These are phyloP conservation scores for Drosophila nigritarsus DNA, from an alignment of 2,888 invertebrate species.

Conservation along the genomic window DNA sequence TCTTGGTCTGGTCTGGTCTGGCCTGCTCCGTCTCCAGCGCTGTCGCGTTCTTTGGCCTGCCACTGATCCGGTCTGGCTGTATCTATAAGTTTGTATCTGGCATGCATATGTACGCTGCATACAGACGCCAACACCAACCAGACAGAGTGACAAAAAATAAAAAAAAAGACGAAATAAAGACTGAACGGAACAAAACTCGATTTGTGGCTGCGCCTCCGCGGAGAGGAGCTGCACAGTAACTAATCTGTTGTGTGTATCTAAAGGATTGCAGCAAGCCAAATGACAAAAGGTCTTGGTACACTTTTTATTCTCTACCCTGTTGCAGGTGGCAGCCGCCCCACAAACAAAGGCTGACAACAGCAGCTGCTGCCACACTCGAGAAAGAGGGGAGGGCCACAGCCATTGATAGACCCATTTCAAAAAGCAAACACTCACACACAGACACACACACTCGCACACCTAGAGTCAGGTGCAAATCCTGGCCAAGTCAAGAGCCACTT, in stretches of 20 bases:
- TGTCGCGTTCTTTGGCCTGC: slow-evolving; percentile 41
- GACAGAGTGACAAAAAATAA: slow-evolving; percentile 56
- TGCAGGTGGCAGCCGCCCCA: slow-evolving; percentile 41
- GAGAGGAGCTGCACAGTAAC: slow-evolving; percentile 40
- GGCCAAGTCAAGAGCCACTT: slow-evolving; percentile 60
- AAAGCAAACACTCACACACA: slow-evolving; percentile 7
- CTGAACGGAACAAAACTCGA: slow-evolving; percentile 45
- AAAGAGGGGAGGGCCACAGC: slow-evolving; percentile 5
- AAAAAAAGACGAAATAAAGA: slow-evolving; percentile 8
- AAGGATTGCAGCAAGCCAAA: slow-evolving; percentile 72
- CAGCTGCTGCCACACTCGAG: slow-evolving; percentile 18
- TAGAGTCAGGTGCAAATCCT: slow-evolving; percentile 64
- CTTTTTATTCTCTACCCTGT: neutral
- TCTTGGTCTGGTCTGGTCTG: slow-evolving; percentile 26
- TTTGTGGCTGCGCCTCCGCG: slow-evolving; percentile 40
- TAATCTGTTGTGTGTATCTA: slow-evolving; percentile 84
- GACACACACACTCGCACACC: slow-evolving; percentile 4
- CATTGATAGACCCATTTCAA: slow-evolving; percentile 55
- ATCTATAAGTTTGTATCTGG: slow-evolving; percentile 79
- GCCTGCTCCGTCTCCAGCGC: slow-evolving; percentile 6
- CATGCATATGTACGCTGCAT: slow-evolving; percentile 44
- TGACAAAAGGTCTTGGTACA: slow-evolving; percentile 65
- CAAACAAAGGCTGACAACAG: slow-evolving; percentile 24
- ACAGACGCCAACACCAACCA: slow-evolving; percentile 48
- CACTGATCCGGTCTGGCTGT: slow-evolving; percentile 51